Evolutionary conservation across 2,888 invertebrate genomes (phyloP).

Genomic region (Ormyrus nitidulus): DNA sequence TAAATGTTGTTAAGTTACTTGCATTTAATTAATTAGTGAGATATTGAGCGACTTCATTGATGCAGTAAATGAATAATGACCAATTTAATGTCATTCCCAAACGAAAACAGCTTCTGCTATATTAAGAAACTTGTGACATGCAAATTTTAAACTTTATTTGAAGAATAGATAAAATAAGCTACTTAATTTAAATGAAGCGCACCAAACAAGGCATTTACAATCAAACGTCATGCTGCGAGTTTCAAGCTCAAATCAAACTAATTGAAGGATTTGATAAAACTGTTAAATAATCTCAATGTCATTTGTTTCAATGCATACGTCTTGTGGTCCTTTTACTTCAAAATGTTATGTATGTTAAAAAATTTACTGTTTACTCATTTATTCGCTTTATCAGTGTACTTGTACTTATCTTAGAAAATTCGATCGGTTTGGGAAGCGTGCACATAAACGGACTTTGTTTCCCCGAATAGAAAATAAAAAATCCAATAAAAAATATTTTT

Average conservation of each 20-base stretch:
- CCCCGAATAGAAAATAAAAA: conserved; percentile 21
- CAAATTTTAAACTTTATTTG: conserved; percentile 19
- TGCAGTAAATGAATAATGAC: conserved; percentile 19
- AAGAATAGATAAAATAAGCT: not conserved
- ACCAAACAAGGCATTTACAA: conserved; percentile 25
- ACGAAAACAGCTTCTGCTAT: conserved; percentile 15
- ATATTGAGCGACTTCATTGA: conserved; percentile 44
- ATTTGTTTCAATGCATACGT: conserved; percentile 29
- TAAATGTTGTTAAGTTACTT: conserved; percentile 56
- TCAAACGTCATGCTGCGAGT: conserved; percentile 23
- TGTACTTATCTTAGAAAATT: conserved; percentile 45
- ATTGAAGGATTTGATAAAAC: conserved; percentile 41
- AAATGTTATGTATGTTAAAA: conserved; percentile 39
- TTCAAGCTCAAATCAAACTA: conserved; percentile 34
- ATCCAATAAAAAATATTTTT: conserved; percentile 41
- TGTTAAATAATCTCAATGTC: conserved; percentile 28
- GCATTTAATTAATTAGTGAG: conserved; percentile 55
- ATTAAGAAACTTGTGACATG: conserved; percentile 37
- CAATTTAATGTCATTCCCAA: conserved; percentile 27
- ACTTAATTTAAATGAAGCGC: conserved; percentile 23
- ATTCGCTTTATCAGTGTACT: conserved; percentile 38
- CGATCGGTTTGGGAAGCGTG: conserved; percentile 35
- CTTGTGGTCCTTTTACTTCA: conserved; percentile 25
- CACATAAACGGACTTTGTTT: conserved; percentile 28
- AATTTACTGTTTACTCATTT: conserved; percentile 20